A percentile compares a stretch with the other conserved stretches of the same genome.
Evolutionary conservation across 2,113 vertebrate species (phyloP).

Genomic region (Prolemur simus): DNA sequence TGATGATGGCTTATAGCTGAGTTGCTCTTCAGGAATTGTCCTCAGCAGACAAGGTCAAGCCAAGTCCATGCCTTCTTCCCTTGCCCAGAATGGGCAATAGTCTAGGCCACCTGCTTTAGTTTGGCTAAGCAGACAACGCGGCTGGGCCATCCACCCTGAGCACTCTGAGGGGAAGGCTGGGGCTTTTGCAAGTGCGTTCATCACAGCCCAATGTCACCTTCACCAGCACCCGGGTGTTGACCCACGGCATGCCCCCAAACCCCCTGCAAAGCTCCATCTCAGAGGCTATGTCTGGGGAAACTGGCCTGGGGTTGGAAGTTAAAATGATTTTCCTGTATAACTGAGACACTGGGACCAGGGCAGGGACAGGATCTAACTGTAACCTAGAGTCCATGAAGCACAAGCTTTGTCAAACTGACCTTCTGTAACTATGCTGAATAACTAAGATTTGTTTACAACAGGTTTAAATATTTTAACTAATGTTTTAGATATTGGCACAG

Average conservation of each 20-base stretch:
- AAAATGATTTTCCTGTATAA: neutral
- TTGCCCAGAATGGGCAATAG: neutral
- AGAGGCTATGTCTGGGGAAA: neutral
- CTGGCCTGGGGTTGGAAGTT: neutral
- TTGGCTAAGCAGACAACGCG: neutral
- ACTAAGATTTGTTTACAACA: neutral
- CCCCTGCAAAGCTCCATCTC: neutral
- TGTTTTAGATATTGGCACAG: neutral
- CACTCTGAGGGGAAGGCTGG: too few species aligned
- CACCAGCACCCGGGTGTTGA: neutral
- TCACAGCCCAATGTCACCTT: too few species aligned
- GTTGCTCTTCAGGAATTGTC: neutral
- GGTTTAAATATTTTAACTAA: neutral
- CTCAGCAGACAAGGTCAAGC: neutral
- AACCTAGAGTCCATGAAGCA: neutral
- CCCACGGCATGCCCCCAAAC: neutral
- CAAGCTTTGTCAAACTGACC: neutral
- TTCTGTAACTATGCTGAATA: neutral
- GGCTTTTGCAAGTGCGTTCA: neutral
- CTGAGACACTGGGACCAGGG: neutral
- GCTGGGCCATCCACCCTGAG: too few species aligned
- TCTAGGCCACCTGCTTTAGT: neutral
- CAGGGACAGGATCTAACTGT: neutral
- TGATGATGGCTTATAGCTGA: neutral
- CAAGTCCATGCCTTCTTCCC: neutral